Conservation (phyloP, 2,888 invertebrate genomes). For the Nomada fucata region DNA sequence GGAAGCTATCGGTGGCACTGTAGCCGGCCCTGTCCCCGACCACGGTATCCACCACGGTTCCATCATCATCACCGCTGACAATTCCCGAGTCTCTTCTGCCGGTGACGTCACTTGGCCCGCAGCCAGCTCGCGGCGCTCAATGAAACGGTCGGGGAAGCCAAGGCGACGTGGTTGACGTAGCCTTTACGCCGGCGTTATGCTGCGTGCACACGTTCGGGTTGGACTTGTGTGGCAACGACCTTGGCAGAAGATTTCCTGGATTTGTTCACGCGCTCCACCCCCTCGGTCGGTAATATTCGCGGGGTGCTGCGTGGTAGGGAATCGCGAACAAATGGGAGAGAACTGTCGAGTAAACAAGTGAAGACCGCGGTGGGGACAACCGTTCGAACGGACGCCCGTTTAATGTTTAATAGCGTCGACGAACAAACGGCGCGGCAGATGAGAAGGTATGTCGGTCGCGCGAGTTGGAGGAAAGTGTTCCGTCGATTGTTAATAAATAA, state of each 20-base stretch:
- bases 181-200: conserved; percentile 69
- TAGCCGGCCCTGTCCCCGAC: conserved; percentile 23
- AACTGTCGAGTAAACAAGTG: neutral
- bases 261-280: conserved; percentile 29
- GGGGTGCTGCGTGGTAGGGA: too few relatives aligned
- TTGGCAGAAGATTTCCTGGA: conserved; percentile 64
- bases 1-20: conserved; percentile 39
- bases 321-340: neutral
- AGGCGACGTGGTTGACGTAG: conserved; percentile 62
- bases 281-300: neutral
- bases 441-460: neutral
- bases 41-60: conserved; percentile 54
- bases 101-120: conserved; percentile 79
- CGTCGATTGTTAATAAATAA: too few relatives aligned
- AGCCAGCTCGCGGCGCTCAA: conserved; percentile 78
- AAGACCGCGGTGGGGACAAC: neutral
- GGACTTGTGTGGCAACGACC: conserved; percentile 67
- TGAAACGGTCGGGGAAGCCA: conserved; percentile 75
- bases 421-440: neutral
- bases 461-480: neutral
- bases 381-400: neutral
- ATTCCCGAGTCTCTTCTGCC: conserved; percentile 64
- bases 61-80: conserved; percentile 58
- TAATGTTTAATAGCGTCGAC: neutral
- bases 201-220: conserved; percentile 63